Evolutionary conservation across 2,113 vertebrate genomes (phyloP).

Genomic region (Herpailurus yagouaroundi): DNA sequence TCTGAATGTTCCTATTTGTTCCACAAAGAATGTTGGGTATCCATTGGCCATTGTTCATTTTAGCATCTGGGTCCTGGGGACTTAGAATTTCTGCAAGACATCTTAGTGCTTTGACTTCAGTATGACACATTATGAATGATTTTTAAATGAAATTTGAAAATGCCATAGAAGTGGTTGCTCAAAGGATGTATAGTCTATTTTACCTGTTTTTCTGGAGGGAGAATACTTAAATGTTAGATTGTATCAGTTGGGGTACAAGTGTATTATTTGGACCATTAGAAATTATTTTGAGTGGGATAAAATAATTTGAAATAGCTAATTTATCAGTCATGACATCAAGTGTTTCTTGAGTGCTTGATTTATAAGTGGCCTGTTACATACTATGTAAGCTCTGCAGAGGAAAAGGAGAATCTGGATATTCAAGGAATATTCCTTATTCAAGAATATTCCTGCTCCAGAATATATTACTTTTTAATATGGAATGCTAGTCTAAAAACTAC

Average conservation of each 20-base stretch:
- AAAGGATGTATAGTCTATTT: neutral
- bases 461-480: neutral
- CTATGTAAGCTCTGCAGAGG: neutral
- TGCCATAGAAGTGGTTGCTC: neutral
- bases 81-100: neutral
- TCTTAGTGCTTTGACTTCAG: neutral
- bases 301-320: neutral
- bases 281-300: constrained; percentile 16
- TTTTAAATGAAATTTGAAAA: constrained; percentile 1
- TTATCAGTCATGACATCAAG: neutral
- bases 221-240: neutral
- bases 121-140: neutral
- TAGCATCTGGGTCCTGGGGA: neutral
- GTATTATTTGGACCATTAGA: neutral
- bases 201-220: neutral
- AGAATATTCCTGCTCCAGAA: neutral
- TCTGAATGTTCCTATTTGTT: neutral
- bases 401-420: neutral
- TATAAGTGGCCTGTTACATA: neutral
- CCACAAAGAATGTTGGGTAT: neutral
- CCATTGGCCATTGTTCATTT: neutral
- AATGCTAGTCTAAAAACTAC: neutral
- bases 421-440: neutral
- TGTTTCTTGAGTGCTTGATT: neutral
- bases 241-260: neutral